A percentile compares a stretch with the other conserved stretches of the same genome.
These are phyloP conservation scores for Hemibagrus guttatus DNA, from an alignment of 2,797 vertebrate genomes.

Conservation along the genomic window DNA sequence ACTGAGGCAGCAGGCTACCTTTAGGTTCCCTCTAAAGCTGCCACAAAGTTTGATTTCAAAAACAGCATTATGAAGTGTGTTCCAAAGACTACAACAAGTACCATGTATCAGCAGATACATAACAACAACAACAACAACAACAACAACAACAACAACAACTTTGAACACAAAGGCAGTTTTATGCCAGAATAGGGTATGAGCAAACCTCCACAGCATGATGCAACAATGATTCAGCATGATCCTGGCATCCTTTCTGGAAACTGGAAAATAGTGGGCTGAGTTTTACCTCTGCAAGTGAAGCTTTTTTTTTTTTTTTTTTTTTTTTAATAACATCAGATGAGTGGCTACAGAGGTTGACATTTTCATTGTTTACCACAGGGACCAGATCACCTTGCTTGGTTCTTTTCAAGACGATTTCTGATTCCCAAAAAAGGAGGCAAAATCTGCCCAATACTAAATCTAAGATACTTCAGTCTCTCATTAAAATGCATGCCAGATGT, in stretches of 20 bases:
- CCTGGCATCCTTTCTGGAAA: not conserved
- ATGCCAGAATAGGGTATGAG: not conserved
- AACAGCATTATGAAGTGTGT: not conserved
- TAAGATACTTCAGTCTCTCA: not conserved
- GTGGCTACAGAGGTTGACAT: not conserved
- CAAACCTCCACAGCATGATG: slow-evolving; percentile 9
- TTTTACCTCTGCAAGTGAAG: not conserved
- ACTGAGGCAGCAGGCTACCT: not conserved
- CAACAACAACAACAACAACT: not conserved
- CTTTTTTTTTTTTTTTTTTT: not conserved
- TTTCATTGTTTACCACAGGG: not conserved
- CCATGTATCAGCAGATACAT: not conserved
- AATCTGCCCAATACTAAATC: not conserved
- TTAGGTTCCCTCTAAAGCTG: not conserved
- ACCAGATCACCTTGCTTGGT: not conserved
- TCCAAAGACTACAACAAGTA: not conserved
- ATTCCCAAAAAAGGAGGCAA: not conserved
- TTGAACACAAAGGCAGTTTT: not conserved
- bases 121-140: not conserved
- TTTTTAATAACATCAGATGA: not conserved
- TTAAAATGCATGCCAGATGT: not conserved
- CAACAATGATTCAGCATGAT: not conserved
- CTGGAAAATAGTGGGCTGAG: not conserved
- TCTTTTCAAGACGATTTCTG: not conserved
- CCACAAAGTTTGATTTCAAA: not conserved